Base-by-base conservation (phyloP, 2,797 vertebrate species). In the Platyrinchus mystaceus region DNA sequence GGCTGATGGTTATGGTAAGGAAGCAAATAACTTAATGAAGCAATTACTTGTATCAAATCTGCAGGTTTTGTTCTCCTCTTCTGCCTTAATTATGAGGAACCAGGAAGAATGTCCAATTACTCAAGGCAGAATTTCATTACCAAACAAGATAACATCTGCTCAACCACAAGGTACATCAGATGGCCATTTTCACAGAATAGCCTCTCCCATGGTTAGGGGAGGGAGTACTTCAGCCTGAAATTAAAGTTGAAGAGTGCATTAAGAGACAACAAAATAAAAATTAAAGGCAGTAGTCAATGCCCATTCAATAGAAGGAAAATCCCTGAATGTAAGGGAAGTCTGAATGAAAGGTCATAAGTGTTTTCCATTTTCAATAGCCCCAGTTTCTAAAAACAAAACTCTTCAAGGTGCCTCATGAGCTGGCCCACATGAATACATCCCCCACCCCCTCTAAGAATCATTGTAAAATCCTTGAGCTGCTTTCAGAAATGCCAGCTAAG, bases 101-200 rank as follows among this genome's bases (percentile, higher is more conserved):
- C 69, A 89, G 94, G 92, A 95, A 94, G 84, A 95, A 87, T 5
- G 76, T 78, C 62, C 93, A 88, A 76, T 96, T 96, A 94, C 90
- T 89, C 88, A 64, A 74, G 56, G 67, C 70, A 93, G 80, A 91
- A 86, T 84, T 95, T 94, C 63, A 87, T 96, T 95, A 89, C 80
- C 44, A 76, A 86, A 26, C 26, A 69, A 84, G 92, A 94, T 95
- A 95, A 67, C 84, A 95, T 94, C 91, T 96, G 89, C 69, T 86
- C 62, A 50, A 12, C 71, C 76, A 81, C 87, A 78, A 86, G 73
- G 73, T 84, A 74, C 89, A 30, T 92, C 89, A 91, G 94, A 89
- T 83, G 84, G 76, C 67, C 50, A 10, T 75, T 96, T 87, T 50
- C 77, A 41, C 11, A 22, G 74, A 84, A 58, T 32, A 44, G 66